These are phyloP conservation scores for Phoenicopterus ruber DNA, from an alignment of 2,113 vertebrate genomes.

Conservation along the genomic window DNA sequence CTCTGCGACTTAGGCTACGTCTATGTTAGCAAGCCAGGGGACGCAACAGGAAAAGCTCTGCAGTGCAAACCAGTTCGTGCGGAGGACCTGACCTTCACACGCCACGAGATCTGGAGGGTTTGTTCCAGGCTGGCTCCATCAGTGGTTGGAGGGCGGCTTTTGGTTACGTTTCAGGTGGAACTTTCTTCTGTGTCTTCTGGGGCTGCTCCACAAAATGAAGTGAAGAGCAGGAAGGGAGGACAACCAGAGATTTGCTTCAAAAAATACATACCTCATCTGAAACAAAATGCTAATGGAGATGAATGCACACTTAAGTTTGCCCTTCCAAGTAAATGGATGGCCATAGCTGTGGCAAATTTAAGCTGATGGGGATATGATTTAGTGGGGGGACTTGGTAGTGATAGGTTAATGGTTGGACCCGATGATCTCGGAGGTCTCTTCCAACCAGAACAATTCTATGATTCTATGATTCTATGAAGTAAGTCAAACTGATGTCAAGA, in stretches of 20 bases:
- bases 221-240: background rate
- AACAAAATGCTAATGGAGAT: background rate
- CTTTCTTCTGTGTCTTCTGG: background rate
- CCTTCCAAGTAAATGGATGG: background rate
- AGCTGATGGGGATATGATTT: no score
- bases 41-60: background rate
- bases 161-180: background rate
- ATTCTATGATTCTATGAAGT: no score
- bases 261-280: background rate
- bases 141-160: background rate
- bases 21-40: background rate
- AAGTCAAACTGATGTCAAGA: background rate
- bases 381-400: no score
- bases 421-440: no score
- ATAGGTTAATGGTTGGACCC: no score
- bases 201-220: background rate
- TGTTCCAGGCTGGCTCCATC: background rate
- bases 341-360: background rate
- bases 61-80: background rate
- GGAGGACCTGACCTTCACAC: background rate
- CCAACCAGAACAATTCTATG: no score
- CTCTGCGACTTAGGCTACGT: background rate
- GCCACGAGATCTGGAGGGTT: background rate
- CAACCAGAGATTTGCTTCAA: background rate
- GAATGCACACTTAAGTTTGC: background rate